A percentile compares a stretch with the other conserved stretches of the same genome.
Evolutionary conservation across 2,888 invertebrate genomes (phyloP).

Genomic region (Drosophila paranaensis): DNA sequence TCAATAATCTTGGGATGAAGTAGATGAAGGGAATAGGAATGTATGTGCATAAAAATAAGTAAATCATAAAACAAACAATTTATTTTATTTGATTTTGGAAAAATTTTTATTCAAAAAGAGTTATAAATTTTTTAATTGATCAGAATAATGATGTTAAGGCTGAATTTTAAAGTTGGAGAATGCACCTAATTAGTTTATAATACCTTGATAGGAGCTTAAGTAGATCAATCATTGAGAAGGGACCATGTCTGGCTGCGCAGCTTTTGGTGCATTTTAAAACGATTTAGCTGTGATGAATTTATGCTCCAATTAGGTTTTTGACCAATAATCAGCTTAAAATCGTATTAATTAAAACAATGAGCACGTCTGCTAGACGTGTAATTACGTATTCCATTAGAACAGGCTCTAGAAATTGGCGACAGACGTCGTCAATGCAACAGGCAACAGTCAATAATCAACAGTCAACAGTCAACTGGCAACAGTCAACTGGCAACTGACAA

Average conservation of each 20-base stretch:
- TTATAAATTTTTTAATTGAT: background rate
- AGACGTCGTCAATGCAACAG: slow-evolving; percentile 44
- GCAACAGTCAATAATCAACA: slow-evolving; percentile 37
- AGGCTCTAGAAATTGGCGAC: slow-evolving; percentile 58
- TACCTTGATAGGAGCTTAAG: background rate
- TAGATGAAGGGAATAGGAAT: too few relatives aligned
- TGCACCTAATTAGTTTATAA: slow-evolving; percentile 11
- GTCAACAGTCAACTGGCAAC: too few relatives aligned
- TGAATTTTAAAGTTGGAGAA: background rate
- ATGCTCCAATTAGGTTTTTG: slow-evolving; percentile 38
- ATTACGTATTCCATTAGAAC: slow-evolving; percentile 65
- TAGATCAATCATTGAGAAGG: slow-evolving; percentile 47
- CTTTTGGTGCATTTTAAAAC: slow-evolving; percentile 9
- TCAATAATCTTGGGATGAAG: too few relatives aligned
- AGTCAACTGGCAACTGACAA: slow-evolving; percentile 40
- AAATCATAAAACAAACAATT: background rate
- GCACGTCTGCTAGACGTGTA: slow-evolving; percentile 41
- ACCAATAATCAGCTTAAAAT: slow-evolving; percentile 65
- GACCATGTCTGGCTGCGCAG: background rate
- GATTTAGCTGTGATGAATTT: slow-evolving; percentile 60
- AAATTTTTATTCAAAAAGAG: background rate
- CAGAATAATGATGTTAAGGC: background rate
- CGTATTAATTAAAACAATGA: slow-evolving; percentile 63
- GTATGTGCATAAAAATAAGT: background rate
- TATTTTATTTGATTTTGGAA: background rate